Percentiles rank a stretch among this genome's conserved stretches.
Evolutionary conservation across 1,140 invertebrate genomes (phyloP).

Genomic region (Pseudomyrmex pallidus): DNA sequence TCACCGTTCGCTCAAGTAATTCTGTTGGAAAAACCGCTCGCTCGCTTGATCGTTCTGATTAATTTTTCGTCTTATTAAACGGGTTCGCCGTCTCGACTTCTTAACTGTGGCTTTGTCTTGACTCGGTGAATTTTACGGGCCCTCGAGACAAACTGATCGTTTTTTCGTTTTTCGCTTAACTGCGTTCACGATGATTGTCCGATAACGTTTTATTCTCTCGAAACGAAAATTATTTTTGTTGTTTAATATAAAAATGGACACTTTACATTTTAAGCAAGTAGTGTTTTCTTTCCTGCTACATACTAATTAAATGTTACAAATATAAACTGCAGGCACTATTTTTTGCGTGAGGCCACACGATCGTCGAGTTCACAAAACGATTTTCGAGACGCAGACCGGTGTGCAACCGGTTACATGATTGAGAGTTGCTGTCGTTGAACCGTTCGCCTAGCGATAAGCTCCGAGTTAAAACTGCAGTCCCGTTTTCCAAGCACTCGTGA

Average conservation of each 20-base stretch:
- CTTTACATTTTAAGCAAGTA: neutral
- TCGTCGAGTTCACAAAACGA: neutral
- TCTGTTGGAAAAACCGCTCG: slow-evolving; percentile 27
- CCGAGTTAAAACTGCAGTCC: slow-evolving; percentile 46
- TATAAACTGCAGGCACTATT: neutral
- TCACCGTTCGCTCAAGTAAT: slow-evolving; percentile 25
- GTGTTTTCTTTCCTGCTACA: neutral
- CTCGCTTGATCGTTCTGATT: slow-evolving; percentile 40
- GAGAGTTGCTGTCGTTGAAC: neutral
- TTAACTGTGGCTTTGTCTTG: slow-evolving; percentile 29
- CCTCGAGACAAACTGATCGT: neutral
- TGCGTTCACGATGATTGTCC: neutral
- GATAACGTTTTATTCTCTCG: neutral
- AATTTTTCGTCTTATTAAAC: slow-evolving; percentile 39
- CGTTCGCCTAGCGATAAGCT: slow-evolving; percentile 15
- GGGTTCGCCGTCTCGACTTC: slow-evolving; percentile 38
- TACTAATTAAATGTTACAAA: neutral
- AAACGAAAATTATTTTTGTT: neutral
- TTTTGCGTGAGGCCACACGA: neutral
- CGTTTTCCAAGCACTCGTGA: slow-evolving; percentile 24
- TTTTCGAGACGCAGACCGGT: neutral
- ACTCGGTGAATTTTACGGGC: slow-evolving; percentile 33
- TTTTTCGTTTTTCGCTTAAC: neutral
- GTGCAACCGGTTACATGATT: neutral
- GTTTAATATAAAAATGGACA: neutral